These are phyloP conservation scores for Luscinia luscinia DNA, from an alignment of 2,797 vertebrate genomes.

Conservation along the genomic window DNA sequence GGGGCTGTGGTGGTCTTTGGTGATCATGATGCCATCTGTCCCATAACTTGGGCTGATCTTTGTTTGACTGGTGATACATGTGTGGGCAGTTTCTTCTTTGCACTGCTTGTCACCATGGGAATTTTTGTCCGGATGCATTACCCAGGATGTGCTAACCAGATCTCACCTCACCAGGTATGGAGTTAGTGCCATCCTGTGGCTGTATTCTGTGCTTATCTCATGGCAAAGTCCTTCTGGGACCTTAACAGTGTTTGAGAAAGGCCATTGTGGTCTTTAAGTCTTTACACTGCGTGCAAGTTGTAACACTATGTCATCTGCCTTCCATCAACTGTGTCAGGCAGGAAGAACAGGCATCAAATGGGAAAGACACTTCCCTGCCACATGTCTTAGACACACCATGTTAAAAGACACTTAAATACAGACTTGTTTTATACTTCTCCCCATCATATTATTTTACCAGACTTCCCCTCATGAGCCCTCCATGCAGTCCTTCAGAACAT, in stretches of 20 bases:
- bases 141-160: neutral
- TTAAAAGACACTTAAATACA: neutral
- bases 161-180: neutral
- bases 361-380: neutral
- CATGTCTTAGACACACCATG: neutral
- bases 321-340: neutral
- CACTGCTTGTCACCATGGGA: too few species aligned
- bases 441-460: neutral
- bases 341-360: neutral
- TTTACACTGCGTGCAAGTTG: neutral
- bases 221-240: neutral
- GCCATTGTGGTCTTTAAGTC: neutral
- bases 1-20: neutral
- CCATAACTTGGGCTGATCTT: neutral
- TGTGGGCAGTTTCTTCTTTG: neutral
- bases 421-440: neutral
- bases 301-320: neutral
- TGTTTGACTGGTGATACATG: neutral
- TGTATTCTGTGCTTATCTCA: neutral
- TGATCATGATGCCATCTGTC: neutral
- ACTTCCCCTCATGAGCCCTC: neutral
- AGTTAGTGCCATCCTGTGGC: neutral
- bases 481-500: neutral
- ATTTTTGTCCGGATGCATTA: neutral
- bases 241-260: neutral